Evolutionary conservation across 2,797 vertebrate genomes (phyloP).

Genomic region (Rhadinocentrus ornatus): DNA sequence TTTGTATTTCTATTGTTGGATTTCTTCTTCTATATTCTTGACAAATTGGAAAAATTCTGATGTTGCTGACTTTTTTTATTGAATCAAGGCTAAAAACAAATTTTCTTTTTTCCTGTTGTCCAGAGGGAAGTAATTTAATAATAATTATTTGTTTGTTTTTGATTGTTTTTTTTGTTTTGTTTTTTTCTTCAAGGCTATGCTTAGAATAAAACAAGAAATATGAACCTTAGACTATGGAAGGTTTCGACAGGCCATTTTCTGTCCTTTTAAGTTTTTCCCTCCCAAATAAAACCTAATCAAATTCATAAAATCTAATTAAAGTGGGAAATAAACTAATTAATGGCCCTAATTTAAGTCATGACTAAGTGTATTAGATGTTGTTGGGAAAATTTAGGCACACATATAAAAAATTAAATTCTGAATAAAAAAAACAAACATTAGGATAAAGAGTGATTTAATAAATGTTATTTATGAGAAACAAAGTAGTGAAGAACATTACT

Average conservation of each 20-base stretch:
- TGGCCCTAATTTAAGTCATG: neutral
- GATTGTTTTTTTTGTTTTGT: too few relatives aligned
- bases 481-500: neutral
- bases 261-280: neutral
- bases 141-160: neutral
- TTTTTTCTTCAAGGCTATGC: neutral
- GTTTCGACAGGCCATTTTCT: neutral
- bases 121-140: neutral
- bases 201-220: neutral
- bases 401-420: neutral
- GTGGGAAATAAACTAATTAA: neutral
- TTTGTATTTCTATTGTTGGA: neutral
- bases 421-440: neutral
- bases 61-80: neutral
- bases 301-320: neutral
- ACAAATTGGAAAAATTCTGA: neutral
- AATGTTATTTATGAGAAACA: neutral
- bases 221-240: neutral
- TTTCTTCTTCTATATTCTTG: neutral
- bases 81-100: neutral
- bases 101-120: neutral
- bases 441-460: neutral
- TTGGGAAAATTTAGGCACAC: neutral
- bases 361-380: neutral
- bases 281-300: neutral